Conservation (phyloP, 1,140 invertebrate species). For the Aphaenogaster floridana region DNA sequence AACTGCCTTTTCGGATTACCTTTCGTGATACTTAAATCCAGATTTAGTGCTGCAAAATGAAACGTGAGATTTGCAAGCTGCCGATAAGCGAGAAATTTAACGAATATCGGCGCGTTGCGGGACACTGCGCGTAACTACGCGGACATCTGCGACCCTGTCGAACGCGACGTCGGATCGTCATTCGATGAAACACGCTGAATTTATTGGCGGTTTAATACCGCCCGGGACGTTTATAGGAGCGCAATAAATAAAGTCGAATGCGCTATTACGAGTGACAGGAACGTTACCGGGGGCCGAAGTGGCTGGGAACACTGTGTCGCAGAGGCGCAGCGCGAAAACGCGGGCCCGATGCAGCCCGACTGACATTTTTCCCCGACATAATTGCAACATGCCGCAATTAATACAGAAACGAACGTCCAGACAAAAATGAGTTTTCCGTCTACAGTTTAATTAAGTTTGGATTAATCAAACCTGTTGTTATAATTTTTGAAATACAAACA, state of each 20-base stretch:
- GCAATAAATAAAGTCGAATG: conserved; percentile 72
- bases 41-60: not conserved
- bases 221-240: conserved; percentile 68
- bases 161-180: conserved; percentile 61
- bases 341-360: not conserved
- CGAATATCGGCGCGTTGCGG: not conserved
- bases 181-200: conserved; percentile 65
- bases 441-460: not conserved
- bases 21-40: conserved; percentile 10
- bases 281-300: conserved; percentile 51
- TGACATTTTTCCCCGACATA: conserved; percentile 39
- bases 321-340: conserved; percentile 29
- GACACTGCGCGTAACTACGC: conserved; percentile 24
- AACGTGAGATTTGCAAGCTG: conserved; percentile 1
- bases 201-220: conserved; percentile 73
- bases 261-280: conserved; percentile 50
- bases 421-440: not conserved
- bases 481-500: not conserved
- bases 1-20: not conserved
- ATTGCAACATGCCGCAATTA: conserved; percentile 27
- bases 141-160: conserved; percentile 59
- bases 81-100: conserved; percentile 42
- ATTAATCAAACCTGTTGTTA: not conserved
- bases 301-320: conserved; percentile 49
- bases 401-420: not conserved